phyloP scores from a whole-genome alignment of 92 coral and sea anemone genomes.

The Epizoanthus ramosus region DNA sequence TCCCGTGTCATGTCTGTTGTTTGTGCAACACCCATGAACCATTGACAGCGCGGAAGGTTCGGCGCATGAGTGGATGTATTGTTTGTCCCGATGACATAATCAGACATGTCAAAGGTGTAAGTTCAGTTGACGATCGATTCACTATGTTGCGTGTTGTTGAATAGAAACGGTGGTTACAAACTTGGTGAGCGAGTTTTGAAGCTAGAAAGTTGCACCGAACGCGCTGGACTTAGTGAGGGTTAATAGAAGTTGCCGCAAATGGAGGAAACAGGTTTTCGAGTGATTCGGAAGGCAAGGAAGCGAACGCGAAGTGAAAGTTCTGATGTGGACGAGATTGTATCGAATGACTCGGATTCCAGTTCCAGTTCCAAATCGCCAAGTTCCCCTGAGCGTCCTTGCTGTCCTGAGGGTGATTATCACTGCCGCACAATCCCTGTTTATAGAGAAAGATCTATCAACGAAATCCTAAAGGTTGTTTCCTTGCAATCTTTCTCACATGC shows the following conservation, averaged over 20 bases:
- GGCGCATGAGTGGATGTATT: conserved; percentile 27
- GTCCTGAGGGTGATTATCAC: conserved; percentile 42
- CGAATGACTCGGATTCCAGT: conserved; percentile 36
- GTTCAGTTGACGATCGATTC: conserved; percentile 48
- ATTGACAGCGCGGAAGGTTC: no score
- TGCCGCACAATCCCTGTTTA: conserved; percentile 67
- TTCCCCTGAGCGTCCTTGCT: conserved; percentile 26
- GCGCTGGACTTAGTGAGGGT: not conserved
- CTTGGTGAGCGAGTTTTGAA: not conserved
- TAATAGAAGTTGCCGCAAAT: conserved; percentile 29
- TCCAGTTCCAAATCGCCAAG: conserved; percentile 7
- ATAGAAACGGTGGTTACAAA: not conserved
- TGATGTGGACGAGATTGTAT: conserved; percentile 46
- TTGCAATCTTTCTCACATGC: conserved; percentile 83
- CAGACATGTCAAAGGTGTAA: conserved; percentile 79
- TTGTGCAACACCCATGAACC: no score
- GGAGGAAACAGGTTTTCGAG: conserved; percentile 59
- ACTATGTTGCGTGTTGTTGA: not conserved
- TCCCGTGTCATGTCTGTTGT: no score
- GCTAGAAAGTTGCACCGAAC: not conserved
- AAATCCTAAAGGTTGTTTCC: conserved; percentile 85
- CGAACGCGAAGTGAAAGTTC: conserved; percentile 65
- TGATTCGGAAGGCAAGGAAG: conserved; percentile 50
- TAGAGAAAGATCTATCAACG: conserved; percentile 81
- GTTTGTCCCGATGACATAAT: conserved; percentile 63